phyloP scores from a whole-genome alignment of 1,140 invertebrate genomes.

The Drosophila tani region DNA sequence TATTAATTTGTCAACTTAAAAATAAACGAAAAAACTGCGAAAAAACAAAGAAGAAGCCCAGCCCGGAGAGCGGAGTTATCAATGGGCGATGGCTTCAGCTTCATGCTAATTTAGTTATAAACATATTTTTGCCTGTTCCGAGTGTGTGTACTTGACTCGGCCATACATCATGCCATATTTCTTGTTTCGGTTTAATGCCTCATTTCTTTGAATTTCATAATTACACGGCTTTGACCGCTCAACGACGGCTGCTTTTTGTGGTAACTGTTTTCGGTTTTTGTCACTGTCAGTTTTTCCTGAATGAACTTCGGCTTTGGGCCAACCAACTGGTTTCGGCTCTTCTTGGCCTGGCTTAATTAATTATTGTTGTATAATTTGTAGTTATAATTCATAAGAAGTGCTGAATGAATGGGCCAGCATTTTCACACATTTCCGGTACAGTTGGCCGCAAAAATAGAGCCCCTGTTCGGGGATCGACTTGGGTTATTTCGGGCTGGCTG shows the following conservation, averaged over 20 bases:
- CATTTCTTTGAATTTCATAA: conserved; percentile 82
- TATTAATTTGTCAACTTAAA: conserved; percentile 73
- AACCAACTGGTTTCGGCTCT: conserved; percentile 34
- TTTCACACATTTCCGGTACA: conserved; percentile 79
- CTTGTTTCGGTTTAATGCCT: conserved; percentile 66
- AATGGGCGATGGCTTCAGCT: conserved; percentile 27
- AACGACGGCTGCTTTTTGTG: conserved; percentile 35
- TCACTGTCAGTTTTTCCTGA: conserved; percentile 75
- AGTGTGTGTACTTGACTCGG: conserved; percentile 8
- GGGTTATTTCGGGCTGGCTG: conserved; percentile 20
- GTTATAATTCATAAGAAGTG: conserved; percentile 73
- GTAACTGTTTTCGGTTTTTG: conserved; percentile 49
- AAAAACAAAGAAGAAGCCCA: background rate
- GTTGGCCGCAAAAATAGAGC: conserved; percentile 55
- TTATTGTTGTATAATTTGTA: conserved; percentile 82
- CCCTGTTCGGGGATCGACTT: too few relatives aligned
- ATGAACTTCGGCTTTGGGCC: conserved; percentile 62
- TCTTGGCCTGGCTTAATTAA: conserved; percentile 73
- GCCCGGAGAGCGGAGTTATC: conserved; percentile 26
- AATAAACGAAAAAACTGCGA: background rate
- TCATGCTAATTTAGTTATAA: conserved; percentile 66
- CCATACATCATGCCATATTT: conserved; percentile 25
- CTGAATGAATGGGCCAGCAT: conserved; percentile 21
- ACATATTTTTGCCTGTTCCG: conserved; percentile 10
- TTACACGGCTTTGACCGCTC: conserved; percentile 79